A percentile compares a stretch with the other conserved stretches of the same genome.
Conservation (phyloP, 2,888 invertebrate species). For the Zygothrica quintamaculata region DNA sequence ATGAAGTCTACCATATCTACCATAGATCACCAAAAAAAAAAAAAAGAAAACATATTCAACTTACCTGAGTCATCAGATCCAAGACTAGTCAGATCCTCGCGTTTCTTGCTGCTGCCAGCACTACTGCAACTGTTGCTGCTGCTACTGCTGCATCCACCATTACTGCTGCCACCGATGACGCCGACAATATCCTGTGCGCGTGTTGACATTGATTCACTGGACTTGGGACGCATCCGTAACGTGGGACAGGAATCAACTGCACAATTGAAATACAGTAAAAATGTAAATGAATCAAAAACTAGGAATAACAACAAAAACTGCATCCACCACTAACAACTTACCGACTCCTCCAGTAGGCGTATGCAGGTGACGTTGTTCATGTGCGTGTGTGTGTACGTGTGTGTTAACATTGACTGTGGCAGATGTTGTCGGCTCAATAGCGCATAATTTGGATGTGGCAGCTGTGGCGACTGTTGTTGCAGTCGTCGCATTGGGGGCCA, state of each 20-base stretch:
- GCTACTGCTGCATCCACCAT: slow-evolving; percentile 45
- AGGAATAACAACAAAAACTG: background rate
- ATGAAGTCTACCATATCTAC: no score
- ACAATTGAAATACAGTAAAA: background rate
- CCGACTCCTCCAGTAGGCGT: slow-evolving; percentile 53
- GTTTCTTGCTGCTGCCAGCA: slow-evolving; percentile 80
- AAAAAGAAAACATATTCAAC: no score
- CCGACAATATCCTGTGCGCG: slow-evolving; percentile 50
- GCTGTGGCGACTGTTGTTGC: slow-evolving; percentile 24
- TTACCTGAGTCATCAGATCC: slow-evolving; percentile 87
- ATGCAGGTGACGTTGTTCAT: slow-evolving; percentile 36
- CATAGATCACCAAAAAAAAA: no score
- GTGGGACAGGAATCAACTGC: slow-evolving; percentile 74
- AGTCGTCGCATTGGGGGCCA: slow-evolving; percentile 28
- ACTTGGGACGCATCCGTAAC: slow-evolving; percentile 75
- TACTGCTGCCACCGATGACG: slow-evolving; percentile 29
- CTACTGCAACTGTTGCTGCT: slow-evolving; percentile 62
- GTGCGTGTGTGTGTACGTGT: slow-evolving; percentile 17
- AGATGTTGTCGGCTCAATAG: slow-evolving; percentile 15
- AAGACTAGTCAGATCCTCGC: slow-evolving; percentile 86
- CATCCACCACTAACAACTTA: slow-evolving; percentile 35
- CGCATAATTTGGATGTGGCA: slow-evolving; percentile 9
- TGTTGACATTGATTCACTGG: slow-evolving; percentile 59
- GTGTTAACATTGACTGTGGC: slow-evolving; percentile 7
- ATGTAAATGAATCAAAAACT: background rate